Percentiles rank a stretch among this genome's conserved stretches.
Evolutionary conservation across 2,113 vertebrate genomes (phyloP).

Genomic region (Dipodomys ordii): DNA sequence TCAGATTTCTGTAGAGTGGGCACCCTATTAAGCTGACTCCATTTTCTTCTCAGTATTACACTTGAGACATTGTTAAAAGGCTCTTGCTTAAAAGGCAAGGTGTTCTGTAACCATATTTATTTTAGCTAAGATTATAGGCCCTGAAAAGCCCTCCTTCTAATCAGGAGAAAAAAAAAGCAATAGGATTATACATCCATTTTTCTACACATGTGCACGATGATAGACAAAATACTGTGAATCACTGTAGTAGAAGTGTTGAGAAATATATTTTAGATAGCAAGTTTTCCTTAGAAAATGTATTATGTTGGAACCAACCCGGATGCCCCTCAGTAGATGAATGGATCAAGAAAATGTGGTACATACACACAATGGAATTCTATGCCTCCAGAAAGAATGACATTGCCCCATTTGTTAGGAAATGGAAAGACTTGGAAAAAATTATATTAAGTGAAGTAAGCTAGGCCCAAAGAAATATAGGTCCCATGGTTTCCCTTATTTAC

Average conservation of each 20-base stretch:
- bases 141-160: background rate
- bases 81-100: constrained; percentile 50
- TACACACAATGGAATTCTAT: too few relatives aligned
- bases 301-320: background rate
- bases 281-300: constrained; percentile 5
- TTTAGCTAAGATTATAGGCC: constrained; percentile 28
- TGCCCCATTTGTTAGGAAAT: too few relatives aligned
- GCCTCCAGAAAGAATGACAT: too few relatives aligned
- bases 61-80: constrained; percentile 42
- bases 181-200: background rate
- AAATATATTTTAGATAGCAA: background rate
- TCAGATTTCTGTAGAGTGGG: background rate
- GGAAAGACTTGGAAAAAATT: too few relatives aligned
- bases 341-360: too few relatives aligned
- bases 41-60: constrained; percentile 23
- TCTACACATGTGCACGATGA: background rate
- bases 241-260: background rate
- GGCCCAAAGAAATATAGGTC: too few relatives aligned
- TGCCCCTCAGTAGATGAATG: too few relatives aligned
- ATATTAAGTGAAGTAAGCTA: too few relatives aligned
- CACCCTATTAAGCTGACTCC: background rate
- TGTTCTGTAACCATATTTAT: background rate
- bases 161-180: background rate
- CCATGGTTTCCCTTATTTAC: too few relatives aligned
- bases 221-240: background rate